phyloP scores from a whole-genome alignment of 92 coral and sea anemone genomes.

The Porites cylindrica region DNA sequence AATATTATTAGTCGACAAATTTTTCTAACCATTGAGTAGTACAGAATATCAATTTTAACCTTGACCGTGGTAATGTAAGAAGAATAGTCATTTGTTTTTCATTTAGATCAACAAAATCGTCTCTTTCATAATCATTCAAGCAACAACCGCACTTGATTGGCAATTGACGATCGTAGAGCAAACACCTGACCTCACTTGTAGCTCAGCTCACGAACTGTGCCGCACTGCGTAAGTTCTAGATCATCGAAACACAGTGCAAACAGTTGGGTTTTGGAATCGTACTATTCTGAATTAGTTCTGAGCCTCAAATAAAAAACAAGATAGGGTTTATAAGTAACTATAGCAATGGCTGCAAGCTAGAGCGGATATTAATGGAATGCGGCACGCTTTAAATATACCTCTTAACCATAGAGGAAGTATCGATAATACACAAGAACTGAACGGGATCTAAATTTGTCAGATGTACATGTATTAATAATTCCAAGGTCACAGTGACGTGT shows the following conservation, averaged over 20 bases:
- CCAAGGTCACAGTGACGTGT: slow-evolving; percentile 31
- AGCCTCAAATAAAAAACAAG: no score
- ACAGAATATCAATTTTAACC: slow-evolving; percentile 18
- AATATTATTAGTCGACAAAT: not conserved
- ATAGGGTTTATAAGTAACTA: not conserved
- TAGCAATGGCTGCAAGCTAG: not conserved
- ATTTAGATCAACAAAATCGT: slow-evolving; percentile 23
- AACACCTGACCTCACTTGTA: not conserved
- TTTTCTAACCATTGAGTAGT: not conserved
- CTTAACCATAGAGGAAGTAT: slow-evolving; percentile 8
- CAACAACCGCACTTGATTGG: slow-evolving; percentile 23
- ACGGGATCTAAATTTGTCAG: not conserved
- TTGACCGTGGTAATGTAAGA: slow-evolving; percentile 19
- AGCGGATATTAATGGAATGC: not conserved
- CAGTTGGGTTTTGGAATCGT: not conserved
- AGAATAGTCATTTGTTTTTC: slow-evolving; percentile 35
- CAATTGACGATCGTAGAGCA: no score
- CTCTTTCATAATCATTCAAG: slow-evolving; percentile 39
- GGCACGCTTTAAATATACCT: not conserved
- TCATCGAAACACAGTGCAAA: not conserved
- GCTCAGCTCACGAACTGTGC: not conserved
- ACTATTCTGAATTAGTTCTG: not conserved
- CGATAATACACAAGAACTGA: not conserved
- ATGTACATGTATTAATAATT: slow-evolving; percentile 7
- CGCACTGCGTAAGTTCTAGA: not conserved